Evolutionary conservation across 35 echinoderm and acorn worm genomes (phyloP).

Genomic region (Strongylocentrotus purpuratus): DNA sequence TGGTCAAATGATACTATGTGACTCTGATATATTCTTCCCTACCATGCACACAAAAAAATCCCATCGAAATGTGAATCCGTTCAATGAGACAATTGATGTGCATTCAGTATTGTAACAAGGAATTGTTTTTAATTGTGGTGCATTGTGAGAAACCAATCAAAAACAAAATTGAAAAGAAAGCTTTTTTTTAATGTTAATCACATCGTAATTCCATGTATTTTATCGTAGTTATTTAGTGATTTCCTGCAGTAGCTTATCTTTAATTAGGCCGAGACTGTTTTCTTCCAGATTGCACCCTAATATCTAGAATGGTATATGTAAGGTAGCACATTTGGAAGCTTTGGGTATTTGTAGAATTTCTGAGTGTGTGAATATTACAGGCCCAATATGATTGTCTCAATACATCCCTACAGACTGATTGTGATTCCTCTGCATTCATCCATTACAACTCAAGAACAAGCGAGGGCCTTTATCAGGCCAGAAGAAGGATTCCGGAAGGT

Average conservation of each 20-base stretch:
- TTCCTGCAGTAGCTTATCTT: background rate
- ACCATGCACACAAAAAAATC: too few species aligned
- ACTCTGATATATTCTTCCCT: too few species aligned
- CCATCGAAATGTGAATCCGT: background rate
- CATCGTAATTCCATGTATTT: too few species aligned
- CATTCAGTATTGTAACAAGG: background rate
- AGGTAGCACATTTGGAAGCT: background rate
- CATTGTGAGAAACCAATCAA: background rate
- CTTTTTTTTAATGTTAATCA: background rate
- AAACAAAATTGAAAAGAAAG: background rate
- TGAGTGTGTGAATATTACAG: background rate
- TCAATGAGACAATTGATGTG: background rate
- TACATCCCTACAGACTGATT: constrained; percentile 58
- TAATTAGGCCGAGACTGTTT: background rate
- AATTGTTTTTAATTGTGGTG: background rate
- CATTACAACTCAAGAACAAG: constrained; percentile 91
- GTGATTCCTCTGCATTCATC: constrained; percentile 89
- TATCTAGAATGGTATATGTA: too few species aligned
- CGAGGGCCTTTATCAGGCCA: constrained; percentile 79
- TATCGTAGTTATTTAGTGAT: background rate
- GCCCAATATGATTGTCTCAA: background rate
- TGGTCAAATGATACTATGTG: too few species aligned
- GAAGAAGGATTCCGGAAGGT: constrained; percentile 83
- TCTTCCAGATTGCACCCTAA: background rate
- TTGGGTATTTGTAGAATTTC: background rate